Evolutionary conservation across 2,888 invertebrate genomes (phyloP).

Genomic region (Oscheius sp.): DNA sequence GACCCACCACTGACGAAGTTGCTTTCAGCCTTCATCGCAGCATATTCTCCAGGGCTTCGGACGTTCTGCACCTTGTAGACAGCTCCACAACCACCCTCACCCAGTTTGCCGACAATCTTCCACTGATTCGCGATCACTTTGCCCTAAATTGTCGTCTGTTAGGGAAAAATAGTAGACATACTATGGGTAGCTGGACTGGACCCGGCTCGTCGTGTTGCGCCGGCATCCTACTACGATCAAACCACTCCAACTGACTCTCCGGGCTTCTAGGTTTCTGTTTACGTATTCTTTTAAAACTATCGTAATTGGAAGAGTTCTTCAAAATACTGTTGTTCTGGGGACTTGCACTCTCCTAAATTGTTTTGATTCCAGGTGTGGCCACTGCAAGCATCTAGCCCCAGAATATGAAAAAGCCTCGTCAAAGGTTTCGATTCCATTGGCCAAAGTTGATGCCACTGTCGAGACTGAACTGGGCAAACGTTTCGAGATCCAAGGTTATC

Average conservation of each 20-base stretch:
- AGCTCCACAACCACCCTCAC: constrained; percentile 68
- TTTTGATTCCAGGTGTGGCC: constrained; percentile 75
- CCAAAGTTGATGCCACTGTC: constrained; percentile 78
- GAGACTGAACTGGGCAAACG: constrained; percentile 76
- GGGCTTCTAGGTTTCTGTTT: constrained; percentile 4
- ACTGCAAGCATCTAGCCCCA: constrained; percentile 76
- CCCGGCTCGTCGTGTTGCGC: too few relatives aligned
- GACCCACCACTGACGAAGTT: constrained; percentile 67
- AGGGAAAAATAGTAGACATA: background rate
- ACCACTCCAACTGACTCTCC: too few relatives aligned
- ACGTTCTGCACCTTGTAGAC: constrained; percentile 47
- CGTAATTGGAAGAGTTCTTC: background rate
- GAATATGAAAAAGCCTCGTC: constrained; percentile 77
- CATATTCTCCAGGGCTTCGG: constrained; percentile 38
- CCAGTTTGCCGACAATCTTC: constrained; percentile 51
- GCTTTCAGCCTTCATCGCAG: constrained; percentile 67
- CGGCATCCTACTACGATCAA: too few relatives aligned
- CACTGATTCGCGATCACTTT: constrained; percentile 39
- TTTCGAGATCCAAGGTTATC: constrained; percentile 77
- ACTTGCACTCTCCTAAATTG: background rate
- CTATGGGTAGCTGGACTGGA: too few relatives aligned
- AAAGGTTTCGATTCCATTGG: constrained; percentile 73
- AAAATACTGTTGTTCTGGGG: too few relatives aligned
- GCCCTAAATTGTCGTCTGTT: background rate
- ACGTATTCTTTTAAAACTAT: background rate